Base-by-base conservation (phyloP, 2,888 invertebrate species). In the Clistopyga incitator region DNA sequence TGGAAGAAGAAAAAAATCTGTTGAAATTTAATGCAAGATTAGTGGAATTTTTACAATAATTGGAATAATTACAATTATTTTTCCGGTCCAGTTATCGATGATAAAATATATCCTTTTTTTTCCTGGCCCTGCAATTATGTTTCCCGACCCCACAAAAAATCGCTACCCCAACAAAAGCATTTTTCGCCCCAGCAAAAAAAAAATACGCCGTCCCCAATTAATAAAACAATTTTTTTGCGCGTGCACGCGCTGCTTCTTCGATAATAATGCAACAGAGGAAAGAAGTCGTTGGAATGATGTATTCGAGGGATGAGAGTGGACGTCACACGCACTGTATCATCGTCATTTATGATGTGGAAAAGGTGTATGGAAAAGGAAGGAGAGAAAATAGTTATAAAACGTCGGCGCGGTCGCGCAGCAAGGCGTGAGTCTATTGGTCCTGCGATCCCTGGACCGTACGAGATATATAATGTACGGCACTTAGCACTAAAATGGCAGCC, bases 401-500 rank as follows among this genome's bases (percentile, higher is more conserved):
- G 25, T 13, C 42, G 64, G 42, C n/a, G 72, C 64, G 10, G 11
- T 45, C 52, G 59, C 70, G 68, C 61, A 64, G 68, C 52, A 68
- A 20, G 20, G 47, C 64, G 71, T 23, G 64, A 50, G 64, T 65
- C 45, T 45, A 47, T 67, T 70, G 42, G 78, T 82, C 82, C 82
- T 82, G 78, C 34, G 78, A 56, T 78, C 74, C 74, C 74, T 68
- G 82, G 68, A 75, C 78, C 70, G 82, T 61, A 70, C 78, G 82
- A 70, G 78, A 78, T 82, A 65, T 64, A 78, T 78, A 90, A 90
- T 88, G 89, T 83, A 87, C 85, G 86, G 87, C 90, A 90, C 89
- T 90, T 89, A 87, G 86, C 87, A 82, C 87, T 88, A 87, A 90
- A 90, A 90, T 90, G 89, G 88, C 86, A 88, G 88, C 88, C 90